Percentiles rank a stretch among this genome's conserved stretches.
Conservation (phyloP, 1,140 invertebrate species). For the Luehdorfia chinensis region DNA sequence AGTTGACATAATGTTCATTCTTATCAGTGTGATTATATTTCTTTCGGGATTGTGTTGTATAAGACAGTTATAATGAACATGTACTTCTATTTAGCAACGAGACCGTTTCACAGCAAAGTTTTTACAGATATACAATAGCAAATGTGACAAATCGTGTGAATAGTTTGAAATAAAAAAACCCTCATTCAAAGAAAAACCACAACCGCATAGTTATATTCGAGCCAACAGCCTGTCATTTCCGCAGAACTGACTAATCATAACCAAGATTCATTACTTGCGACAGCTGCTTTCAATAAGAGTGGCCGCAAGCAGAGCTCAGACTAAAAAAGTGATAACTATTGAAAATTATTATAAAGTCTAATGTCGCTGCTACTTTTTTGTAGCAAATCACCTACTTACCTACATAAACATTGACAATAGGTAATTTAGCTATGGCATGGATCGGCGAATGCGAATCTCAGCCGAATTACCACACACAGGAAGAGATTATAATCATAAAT, state of each 20-base stretch:
- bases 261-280: not conserved
- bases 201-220: not conserved
- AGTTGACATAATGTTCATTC: not conserved
- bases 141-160: constrained; percentile 11
- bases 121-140: not conserved
- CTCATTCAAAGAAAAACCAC: not conserved
- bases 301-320: not conserved
- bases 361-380: no score
- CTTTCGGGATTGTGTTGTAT: constrained; percentile 9
- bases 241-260: constrained; percentile 6
- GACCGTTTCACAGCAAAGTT: constrained; percentile 13
- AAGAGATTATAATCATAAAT: not conserved
- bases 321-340: not conserved
- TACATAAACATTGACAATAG: no score
- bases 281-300: not conserved
- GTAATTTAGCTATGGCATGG: not conserved
- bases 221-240: constrained; percentile 7
- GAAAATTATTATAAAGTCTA: not conserved
- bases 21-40: constrained; percentile 12
- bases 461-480: not conserved
- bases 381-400: no score
- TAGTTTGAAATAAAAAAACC: not conserved
- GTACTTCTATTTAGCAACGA: no score
- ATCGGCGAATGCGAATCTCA: not conserved
- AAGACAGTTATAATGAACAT: not conserved